Conservation (phyloP, 2,888 invertebrate genomes). For the Atethmia centrago region DNA sequence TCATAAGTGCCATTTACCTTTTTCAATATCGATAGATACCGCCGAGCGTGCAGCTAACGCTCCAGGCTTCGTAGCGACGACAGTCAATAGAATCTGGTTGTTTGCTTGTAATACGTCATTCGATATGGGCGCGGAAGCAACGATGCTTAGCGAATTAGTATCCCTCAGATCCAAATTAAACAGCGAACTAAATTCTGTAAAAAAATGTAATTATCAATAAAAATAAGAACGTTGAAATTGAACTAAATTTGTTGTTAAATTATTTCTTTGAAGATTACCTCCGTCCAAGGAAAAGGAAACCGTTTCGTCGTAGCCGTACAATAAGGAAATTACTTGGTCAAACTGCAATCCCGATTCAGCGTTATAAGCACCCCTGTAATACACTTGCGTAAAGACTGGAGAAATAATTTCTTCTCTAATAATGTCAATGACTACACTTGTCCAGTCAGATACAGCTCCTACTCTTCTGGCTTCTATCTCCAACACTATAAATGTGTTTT, state of each 20-base stretch:
- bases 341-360: slow-evolving; percentile 68
- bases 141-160: slow-evolving; percentile 10
- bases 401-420: slow-evolving; percentile 63
- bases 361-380: slow-evolving; percentile 74
- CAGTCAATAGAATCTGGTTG: slow-evolving; percentile 67
- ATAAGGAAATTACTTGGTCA: slow-evolving; percentile 70
- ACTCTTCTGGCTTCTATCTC: slow-evolving; percentile 78
- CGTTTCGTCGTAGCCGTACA: slow-evolving; percentile 62
- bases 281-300: slow-evolving; percentile 34
- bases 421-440: slow-evolving; percentile 74
- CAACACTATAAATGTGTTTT: slow-evolving; percentile 74
- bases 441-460: slow-evolving; percentile 73
- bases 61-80: slow-evolving; percentile 67
- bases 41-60: slow-evolving; percentile 63
- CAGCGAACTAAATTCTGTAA: slow-evolving; percentile 62
- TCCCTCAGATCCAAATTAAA: not conserved
- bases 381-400: slow-evolving; percentile 73
- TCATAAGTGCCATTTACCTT: slow-evolving; percentile 62
- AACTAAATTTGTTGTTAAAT: slow-evolving; percentile 8
- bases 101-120: slow-evolving; percentile 64
- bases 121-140: slow-evolving; percentile 1
- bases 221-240: not conserved
- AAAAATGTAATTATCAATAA: slow-evolving; percentile 9
- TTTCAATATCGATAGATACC: slow-evolving; percentile 53
- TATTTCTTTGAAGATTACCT: slow-evolving; percentile 11